Conservation (phyloP, 2,113 vertebrate species). For the Hydrolagus affinis region DNA sequence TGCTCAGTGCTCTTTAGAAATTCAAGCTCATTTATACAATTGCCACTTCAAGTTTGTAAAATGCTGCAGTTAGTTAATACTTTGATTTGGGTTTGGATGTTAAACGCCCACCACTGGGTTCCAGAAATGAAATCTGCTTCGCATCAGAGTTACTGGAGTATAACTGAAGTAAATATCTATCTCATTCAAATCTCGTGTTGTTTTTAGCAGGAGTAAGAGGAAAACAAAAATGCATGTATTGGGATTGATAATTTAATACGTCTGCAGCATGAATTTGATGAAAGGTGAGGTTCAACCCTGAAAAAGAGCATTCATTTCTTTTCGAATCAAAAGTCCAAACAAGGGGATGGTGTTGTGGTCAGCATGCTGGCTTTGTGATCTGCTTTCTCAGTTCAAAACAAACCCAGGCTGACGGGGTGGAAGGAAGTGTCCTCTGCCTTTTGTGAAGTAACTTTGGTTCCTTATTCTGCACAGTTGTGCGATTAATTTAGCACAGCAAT, state of each 20-base stretch:
- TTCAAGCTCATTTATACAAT: constrained; percentile 11
- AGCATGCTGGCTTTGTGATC: no score
- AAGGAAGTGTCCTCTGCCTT: no score
- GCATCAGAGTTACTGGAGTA: constrained; percentile 1
- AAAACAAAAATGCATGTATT: background rate
- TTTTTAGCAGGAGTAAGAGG: background rate
- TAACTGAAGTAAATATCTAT: constrained; percentile 11
- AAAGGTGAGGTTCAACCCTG: background rate
- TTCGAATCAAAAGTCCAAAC: no score
- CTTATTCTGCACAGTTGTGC: no score
- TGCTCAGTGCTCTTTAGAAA: background rate
- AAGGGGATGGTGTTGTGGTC: no score
- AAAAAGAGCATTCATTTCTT: background rate
- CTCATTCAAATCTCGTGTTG: background rate
- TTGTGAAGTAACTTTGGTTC: no score
- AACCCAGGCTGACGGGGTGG: no score
- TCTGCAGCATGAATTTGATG: background rate
- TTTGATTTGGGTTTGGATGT: constrained; percentile 3
- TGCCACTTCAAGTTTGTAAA: constrained; percentile 13
- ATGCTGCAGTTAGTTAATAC: constrained; percentile 9
- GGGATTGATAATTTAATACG: constrained; percentile 13
- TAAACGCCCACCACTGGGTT: constrained; percentile 25
- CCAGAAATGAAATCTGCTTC: constrained; percentile 24
- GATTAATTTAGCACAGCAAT: no score
- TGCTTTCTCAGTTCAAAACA: no score